These are phyloP conservation scores for Proteles cristata DNA, from an alignment of 2,113 vertebrate species.

Conservation along the genomic window DNA sequence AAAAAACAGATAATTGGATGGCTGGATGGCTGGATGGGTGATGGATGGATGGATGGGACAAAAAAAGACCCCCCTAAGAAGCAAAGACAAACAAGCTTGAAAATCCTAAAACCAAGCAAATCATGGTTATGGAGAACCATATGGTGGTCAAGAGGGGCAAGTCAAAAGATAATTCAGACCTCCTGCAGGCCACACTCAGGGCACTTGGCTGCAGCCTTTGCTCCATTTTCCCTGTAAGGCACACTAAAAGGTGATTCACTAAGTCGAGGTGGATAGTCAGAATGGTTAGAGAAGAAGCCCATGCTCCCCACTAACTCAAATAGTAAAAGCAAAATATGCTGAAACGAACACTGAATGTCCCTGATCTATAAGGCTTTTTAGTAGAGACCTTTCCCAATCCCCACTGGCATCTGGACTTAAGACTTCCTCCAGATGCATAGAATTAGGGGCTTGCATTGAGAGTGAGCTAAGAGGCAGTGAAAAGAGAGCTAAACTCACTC, in stretches of 20 bases:
- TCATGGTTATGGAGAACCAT: not conserved
- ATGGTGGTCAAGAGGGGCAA: not conserved
- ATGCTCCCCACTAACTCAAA: not conserved
- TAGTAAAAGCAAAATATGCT: not conserved
- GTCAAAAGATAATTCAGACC: not conserved
- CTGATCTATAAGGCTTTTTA: not conserved
- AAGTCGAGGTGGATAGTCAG: not conserved
- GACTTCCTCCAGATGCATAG: not conserved
- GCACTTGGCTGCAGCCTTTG: not conserved
- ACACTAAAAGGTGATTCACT: not conserved
- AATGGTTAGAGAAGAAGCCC: not conserved
- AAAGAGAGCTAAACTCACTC: not conserved
- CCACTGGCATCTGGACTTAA: not conserved
- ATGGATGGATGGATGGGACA: not conserved
- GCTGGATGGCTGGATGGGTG: not conserved
- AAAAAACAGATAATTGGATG: not conserved
- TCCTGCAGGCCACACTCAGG: not conserved
- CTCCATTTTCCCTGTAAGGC: not conserved
- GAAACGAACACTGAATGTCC: not conserved
- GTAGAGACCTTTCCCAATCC: not conserved
- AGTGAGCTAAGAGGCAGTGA: not conserved
- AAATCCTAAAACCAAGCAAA: not conserved
- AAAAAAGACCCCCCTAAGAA: not conserved
- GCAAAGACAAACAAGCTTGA: not conserved
- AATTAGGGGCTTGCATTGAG: not conserved